Conservation (phyloP, 2,888 invertebrate genomes). For the Ochlodes sylvanus region DNA sequence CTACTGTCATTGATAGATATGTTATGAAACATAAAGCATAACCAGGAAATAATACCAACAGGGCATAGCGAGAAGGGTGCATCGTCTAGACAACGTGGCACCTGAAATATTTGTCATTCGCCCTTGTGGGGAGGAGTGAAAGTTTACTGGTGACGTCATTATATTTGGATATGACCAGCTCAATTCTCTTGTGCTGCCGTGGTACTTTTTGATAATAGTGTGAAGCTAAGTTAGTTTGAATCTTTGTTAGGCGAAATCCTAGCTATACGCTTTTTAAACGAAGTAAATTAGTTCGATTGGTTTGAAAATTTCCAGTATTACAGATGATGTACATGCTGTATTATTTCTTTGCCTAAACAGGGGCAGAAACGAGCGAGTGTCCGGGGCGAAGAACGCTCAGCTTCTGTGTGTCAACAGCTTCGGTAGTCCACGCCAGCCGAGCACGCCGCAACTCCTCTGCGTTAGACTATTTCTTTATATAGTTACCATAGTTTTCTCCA, state of each 20-base stretch:
- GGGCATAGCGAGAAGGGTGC: not conserved
- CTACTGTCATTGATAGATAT: too few species aligned
- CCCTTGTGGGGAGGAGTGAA: not conserved
- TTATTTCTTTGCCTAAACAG: slow-evolving; percentile 42
- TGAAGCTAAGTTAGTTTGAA: too few species aligned
- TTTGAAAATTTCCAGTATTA: not conserved
- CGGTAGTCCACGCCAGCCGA: slow-evolving; percentile 63
- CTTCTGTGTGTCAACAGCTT: slow-evolving; percentile 61
- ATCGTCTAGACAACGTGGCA: slow-evolving; percentile 3
- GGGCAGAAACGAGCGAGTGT: slow-evolving; percentile 52
- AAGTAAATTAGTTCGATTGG: not conserved
- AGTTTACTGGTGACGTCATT: not conserved
- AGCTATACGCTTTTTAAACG: not conserved
- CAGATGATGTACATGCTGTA: not conserved
- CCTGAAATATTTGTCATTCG: not conserved
- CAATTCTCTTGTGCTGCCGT: too few species aligned
- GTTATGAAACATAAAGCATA: too few species aligned
- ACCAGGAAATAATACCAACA: too few species aligned
- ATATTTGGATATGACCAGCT: too few species aligned
- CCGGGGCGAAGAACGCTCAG: slow-evolving; percentile 69
- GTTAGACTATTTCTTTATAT: slow-evolving; percentile 47
- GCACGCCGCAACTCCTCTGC: slow-evolving; percentile 69
- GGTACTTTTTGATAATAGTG: too few species aligned
- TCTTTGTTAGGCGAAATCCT: not conserved
- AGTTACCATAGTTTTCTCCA: not conserved